Conservation (phyloP, 2,888 invertebrate genomes). For the Pilophorus perplexus region DNA sequence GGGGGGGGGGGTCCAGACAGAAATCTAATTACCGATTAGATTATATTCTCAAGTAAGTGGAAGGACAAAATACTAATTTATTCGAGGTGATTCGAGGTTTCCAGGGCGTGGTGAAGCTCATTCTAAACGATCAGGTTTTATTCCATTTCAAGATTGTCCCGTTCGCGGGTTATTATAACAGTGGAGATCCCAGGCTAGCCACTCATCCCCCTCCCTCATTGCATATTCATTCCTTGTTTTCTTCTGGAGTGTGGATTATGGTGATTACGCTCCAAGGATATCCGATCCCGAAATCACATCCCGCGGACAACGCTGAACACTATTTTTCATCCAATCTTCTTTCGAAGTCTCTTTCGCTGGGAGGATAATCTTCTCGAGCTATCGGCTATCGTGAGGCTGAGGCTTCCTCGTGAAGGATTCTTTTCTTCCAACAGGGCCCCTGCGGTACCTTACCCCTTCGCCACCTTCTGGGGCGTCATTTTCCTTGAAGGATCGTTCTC, state of each 20-base stretch:
- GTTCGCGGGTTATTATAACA: slow-evolving; percentile 25
- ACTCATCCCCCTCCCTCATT: slow-evolving; percentile 14
- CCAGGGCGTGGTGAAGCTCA: too few species aligned
- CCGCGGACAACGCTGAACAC: slow-evolving; percentile 12
- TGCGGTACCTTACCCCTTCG: too few species aligned
- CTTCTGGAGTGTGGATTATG: slow-evolving; percentile 34
- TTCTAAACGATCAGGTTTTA: too few species aligned
- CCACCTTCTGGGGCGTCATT: neutral
- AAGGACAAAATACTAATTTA: too few species aligned
- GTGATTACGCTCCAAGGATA: slow-evolving; percentile 37
- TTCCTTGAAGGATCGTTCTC: slow-evolving; percentile 1
- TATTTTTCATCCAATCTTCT: slow-evolving; percentile 23
- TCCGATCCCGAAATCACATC: slow-evolving; percentile 38
- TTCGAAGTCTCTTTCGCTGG: slow-evolving; percentile 13
- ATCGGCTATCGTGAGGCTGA: slow-evolving; percentile 31
- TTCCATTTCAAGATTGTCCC: too few species aligned
- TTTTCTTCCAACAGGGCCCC: neutral
- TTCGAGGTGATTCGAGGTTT: too few species aligned
- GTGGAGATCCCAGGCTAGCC: neutral
- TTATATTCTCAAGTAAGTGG: too few species aligned
- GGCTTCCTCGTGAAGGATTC: slow-evolving; percentile 7
- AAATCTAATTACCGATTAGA: too few species aligned
- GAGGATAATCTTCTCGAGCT: slow-evolving; percentile 26
- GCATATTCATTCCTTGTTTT: slow-evolving; percentile 41
- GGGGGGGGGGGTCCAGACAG: too few species aligned